Percentiles rank a stretch among this genome's conserved stretches.
Conservation (phyloP, 2,113 vertebrate species). For the Dendropsophus ebraccatus region DNA sequence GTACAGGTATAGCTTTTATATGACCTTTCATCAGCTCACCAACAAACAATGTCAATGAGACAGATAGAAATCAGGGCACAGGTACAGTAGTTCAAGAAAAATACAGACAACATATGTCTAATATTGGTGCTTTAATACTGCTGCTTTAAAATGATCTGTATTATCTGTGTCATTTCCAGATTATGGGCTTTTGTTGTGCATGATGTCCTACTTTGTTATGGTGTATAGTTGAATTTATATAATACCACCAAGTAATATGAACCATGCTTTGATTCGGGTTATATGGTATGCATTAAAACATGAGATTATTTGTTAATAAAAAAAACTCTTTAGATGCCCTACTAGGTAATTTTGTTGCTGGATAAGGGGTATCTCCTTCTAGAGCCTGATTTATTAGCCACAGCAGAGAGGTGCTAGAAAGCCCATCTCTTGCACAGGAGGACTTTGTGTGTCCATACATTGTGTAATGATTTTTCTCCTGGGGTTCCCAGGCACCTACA, state of each 20-base stretch:
- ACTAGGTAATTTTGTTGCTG: too few species aligned
- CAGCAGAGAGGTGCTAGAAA: background rate
- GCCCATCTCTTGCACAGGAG: too few species aligned
- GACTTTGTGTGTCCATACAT: too few species aligned
- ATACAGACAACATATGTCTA: background rate
- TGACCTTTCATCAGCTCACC: background rate
- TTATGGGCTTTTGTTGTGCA: constrained; percentile 16
- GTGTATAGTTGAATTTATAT: background rate
- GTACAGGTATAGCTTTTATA: background rate
- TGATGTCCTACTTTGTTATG: constrained; percentile 1
- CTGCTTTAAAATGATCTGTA: background rate
- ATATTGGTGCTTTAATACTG: background rate
- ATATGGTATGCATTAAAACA: too few species aligned
- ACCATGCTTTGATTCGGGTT: too few species aligned
- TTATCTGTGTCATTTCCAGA: background rate
- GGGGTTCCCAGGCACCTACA: too few species aligned
- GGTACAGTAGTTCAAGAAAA: background rate
- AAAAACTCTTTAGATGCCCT: too few species aligned
- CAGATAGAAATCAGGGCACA: background rate
- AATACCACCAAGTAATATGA: background rate
- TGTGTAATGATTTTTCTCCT: too few species aligned
- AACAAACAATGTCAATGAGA: background rate
- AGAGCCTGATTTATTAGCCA: too few species aligned
- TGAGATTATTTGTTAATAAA: too few species aligned
- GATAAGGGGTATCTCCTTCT: too few species aligned